Conservation (phyloP, 2,888 invertebrate species). For the Chironomus tentans region DNA sequence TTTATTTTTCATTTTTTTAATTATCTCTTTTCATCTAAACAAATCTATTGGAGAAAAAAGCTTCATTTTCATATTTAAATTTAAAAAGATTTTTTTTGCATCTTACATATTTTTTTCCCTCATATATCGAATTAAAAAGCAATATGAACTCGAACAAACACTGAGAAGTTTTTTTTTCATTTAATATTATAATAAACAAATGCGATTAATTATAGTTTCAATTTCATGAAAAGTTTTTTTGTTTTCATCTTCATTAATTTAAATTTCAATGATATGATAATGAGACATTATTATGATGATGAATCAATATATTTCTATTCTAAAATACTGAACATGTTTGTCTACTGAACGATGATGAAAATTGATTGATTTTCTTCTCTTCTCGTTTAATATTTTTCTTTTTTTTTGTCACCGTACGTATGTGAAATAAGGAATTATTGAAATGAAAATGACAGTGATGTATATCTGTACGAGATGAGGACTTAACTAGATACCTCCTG, state of each 20-base stretch:
- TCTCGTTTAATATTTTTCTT: background rate
- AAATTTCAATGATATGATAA: constrained; percentile 7
- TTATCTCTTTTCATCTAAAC: constrained; percentile 16
- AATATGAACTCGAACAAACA: constrained; percentile 23
- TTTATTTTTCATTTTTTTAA: too few relatives aligned
- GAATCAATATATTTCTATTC: background rate
- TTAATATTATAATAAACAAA: constrained; percentile 5
- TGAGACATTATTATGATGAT: constrained; percentile 2
- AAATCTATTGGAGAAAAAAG: background rate
- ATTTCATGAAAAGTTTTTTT: background rate
- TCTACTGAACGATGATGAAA: too few relatives aligned
- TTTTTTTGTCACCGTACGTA: background rate
- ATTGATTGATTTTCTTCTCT: background rate
- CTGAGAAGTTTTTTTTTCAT: background rate
- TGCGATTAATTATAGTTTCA: background rate
- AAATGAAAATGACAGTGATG: background rate
- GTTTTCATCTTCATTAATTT: background rate
- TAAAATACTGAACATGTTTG: too few relatives aligned
- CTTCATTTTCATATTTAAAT: background rate
- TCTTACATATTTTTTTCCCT: background rate
- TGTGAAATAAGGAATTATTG: background rate
- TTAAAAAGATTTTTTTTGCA: background rate
- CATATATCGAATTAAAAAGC: constrained; percentile 12
- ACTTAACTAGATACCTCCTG: too few relatives aligned
- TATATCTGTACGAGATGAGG: background rate